phyloP scores from a whole-genome alignment of 1,140 invertebrate species.

The Paraescarpia echinospica region DNA sequence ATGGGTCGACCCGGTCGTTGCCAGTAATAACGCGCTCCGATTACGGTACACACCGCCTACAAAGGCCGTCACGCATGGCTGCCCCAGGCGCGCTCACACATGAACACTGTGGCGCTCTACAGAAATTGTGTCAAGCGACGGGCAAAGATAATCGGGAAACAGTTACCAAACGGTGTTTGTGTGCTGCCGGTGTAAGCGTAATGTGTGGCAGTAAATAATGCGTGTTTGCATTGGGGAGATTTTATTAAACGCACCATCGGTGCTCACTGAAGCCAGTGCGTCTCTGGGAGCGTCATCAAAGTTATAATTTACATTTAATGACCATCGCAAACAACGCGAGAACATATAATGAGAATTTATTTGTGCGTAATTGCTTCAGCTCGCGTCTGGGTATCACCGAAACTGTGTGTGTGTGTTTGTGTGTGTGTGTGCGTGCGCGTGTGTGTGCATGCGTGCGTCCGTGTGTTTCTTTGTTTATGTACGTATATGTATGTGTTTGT shows the following conservation, averaged over 20 bases:
- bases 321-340: background rate
- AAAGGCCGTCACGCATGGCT: background rate
- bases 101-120: background rate
- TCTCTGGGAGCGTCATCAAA: background rate
- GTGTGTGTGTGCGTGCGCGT: slow-evolving; percentile 18
- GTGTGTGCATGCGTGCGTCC: slow-evolving; percentile 12
- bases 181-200: background rate
- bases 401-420: slow-evolving; percentile 11
- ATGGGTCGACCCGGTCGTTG: background rate
- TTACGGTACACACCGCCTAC: background rate
- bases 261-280: background rate
- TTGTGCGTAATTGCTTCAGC: background rate
- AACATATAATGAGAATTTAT: background rate
- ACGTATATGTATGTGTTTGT: background rate
- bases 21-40: background rate
- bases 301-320: background rate
- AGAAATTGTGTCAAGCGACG: background rate
- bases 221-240: background rate
- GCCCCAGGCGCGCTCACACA: background rate
- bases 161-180: background rate
- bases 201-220: background rate
- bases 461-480: slow-evolving; percentile 13
- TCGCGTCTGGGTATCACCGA: background rate
- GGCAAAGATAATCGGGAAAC: background rate
- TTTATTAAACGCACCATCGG: background rate